Conservation (phyloP, 2,113 vertebrate genomes). For the Lates calcarifer region DNA sequence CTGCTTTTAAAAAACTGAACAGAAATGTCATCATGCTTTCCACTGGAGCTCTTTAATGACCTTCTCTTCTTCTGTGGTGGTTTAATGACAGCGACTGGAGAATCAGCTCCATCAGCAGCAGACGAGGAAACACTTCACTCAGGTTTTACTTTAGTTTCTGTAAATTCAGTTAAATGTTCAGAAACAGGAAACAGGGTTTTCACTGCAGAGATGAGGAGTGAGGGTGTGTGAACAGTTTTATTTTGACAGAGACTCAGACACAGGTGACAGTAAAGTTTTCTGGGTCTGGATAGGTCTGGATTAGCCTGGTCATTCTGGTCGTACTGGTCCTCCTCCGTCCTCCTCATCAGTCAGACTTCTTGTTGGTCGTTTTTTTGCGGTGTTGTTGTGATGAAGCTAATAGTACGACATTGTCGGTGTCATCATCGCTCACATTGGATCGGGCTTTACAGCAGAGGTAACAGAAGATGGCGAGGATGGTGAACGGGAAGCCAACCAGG, state of each 20-base stretch:
- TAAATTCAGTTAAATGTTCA: too few relatives aligned
- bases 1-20: too few relatives aligned
- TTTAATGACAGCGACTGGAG: too few relatives aligned
- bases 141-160: too few relatives aligned
- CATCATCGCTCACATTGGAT: accelerated
- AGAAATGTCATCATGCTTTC: too few relatives aligned
- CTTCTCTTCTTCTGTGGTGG: neutral
- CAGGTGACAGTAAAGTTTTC: neutral
- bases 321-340: too few relatives aligned
- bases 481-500: constrained; percentile 88
- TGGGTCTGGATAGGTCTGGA: neutral
- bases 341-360: constrained; percentile 54
- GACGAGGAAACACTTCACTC: too few relatives aligned
- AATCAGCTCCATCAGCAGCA: too few relatives aligned
- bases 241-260: neutral
- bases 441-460: constrained; percentile 46
- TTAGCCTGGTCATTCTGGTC: neutral
- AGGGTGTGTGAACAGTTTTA: neutral
- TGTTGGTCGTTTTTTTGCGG: constrained; percentile 6
- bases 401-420: neutral
- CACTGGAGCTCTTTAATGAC: neutral
- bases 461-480: constrained; percentile 55
- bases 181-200: too few relatives aligned
- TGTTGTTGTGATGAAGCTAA: neutral
- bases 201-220: neutral